phyloP scores from a whole-genome alignment of 2,797 vertebrate genomes.

The Tragelaphus eurycerus region DNA sequence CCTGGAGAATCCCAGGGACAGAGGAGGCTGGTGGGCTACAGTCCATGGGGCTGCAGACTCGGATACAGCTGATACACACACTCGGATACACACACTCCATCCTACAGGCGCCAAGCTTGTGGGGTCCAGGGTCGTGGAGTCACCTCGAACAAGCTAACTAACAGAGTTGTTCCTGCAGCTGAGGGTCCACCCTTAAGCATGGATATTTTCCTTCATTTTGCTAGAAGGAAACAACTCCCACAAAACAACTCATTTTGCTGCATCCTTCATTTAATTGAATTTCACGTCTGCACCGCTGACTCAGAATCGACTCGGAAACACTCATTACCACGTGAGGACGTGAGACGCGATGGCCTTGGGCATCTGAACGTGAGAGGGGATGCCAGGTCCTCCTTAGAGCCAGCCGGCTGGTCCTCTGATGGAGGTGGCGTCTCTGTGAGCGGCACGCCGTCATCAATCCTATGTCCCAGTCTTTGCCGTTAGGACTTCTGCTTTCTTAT shows the following conservation, averaged over 20 bases:
- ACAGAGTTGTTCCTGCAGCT: rapidly evolving
- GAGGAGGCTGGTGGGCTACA: background rate
- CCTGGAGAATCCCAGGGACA: background rate
- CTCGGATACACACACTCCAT: background rate
- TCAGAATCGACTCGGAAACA: conserved; percentile 16
- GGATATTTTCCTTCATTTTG: background rate
- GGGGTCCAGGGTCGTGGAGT: background rate
- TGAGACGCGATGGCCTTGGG: background rate
- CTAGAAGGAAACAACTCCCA: background rate
- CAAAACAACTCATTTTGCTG: background rate
- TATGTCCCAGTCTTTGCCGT: background rate
- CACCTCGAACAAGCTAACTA: background rate
- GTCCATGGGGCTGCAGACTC: background rate
- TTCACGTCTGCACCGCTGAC: background rate
- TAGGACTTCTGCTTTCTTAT: background rate
- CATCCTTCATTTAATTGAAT: background rate
- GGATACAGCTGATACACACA: background rate
- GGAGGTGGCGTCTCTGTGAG: background rate
- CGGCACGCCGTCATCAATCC: background rate
- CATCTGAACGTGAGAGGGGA: background rate
- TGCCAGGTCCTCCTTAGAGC: background rate
- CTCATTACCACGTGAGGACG: background rate
- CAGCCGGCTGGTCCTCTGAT: background rate
- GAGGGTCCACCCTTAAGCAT: no score
- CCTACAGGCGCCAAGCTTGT: background rate